phyloP scores from a whole-genome alignment of 2,888 invertebrate genomes.

The Rutpela maculata region DNA sequence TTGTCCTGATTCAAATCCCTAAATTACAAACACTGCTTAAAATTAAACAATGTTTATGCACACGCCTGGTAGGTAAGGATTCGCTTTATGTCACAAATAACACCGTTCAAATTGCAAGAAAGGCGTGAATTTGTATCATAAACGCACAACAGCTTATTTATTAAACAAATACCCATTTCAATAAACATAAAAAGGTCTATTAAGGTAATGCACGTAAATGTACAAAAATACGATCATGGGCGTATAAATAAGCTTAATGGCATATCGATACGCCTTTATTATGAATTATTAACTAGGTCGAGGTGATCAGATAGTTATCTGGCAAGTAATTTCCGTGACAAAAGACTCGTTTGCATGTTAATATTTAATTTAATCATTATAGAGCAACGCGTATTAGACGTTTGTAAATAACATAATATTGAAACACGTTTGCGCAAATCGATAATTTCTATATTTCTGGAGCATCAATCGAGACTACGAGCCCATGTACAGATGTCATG shows the following conservation, averaged over 20 bases:
- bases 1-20: no score
- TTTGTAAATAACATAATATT: constrained; percentile 10
- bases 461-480: no score
- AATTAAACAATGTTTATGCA: no score
- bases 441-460: constrained; percentile 6
- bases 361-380: constrained; percentile 41
- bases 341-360: constrained; percentile 46
- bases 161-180: constrained; percentile 24
- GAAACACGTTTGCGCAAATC: constrained; percentile 17
- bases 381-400: constrained; percentile 17
- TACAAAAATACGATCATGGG: constrained; percentile 48
- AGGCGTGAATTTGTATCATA: background rate
- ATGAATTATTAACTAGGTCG: constrained; percentile 54
- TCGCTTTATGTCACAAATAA: no score
- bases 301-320: constrained; percentile 53
- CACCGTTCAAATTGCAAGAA: background rate
- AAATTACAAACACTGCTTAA: no score
- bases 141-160: constrained; percentile 10
- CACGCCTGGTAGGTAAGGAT: no score
- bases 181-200: constrained; percentile 45
- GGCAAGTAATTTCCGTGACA: constrained; percentile 47
- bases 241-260: constrained; percentile 53
- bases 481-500: no score
- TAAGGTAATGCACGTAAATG: constrained; percentile 50
- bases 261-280: constrained; percentile 51